Evolutionary conservation across 2,113 vertebrate genomes (phyloP), one percentile per base, ranked within the genome.

Genomic region (Probosciger aterrimus): DNA sequence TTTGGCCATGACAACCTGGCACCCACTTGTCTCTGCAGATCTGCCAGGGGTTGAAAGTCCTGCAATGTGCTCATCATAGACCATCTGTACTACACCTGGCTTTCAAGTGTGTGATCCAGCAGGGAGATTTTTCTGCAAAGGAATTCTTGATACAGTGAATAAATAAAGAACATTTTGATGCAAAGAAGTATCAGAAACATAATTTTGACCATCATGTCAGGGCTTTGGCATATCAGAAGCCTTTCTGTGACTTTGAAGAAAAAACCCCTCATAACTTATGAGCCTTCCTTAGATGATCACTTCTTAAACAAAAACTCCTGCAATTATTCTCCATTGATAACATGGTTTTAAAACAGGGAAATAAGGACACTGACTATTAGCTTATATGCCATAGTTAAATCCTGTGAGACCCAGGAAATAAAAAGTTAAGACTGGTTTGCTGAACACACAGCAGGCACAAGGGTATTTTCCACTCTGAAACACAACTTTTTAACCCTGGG

Each of bases 91-190:
- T 59, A 18, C 0, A 5, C 46, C 19, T 41, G 35, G 22, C 33
- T 90, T 92, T 89, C 62, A 82, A 60, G 74, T 27, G 41, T n/a
- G 19, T 55, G 53, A 75, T 92, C 81, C 62, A 69, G 39, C 44
- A 88, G 84, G 64, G 67, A 87, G 57, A 91, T 87, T 62, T 77
- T 30, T 68, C 84, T 79, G 74, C 28, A 31, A 3, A 80, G 78
- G 87, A 88, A 85, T 92, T 87, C 84, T 91, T 87, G 77, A 77
- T 81, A 49, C 41, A 50, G 92, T 47, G 47, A 90, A 76, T 84
- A 73, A 74, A 77, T 64, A 77, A 88, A 88, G 41, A 57, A 25
- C 22, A 60, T 39, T 94, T 90, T 77, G 87, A 88, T 63, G 41
- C 35, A 79, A 79, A 41, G 35, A 70, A 92, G 18, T 59, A 70